Conservation (phyloP, 1,140 invertebrate species). For the Leptinotarsa undecemlineata region DNA sequence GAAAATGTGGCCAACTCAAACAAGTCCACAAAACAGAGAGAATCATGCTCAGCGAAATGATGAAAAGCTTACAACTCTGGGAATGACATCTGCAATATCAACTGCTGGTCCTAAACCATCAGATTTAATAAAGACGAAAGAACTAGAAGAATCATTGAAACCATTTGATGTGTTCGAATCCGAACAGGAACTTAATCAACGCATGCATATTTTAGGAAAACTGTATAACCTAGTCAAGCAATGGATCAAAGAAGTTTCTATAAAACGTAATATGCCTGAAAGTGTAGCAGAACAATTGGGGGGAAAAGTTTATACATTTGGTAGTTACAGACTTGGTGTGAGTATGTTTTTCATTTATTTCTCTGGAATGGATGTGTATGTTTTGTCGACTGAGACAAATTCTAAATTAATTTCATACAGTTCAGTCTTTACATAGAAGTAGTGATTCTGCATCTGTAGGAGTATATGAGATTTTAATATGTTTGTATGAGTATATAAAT, state of each 20-base stretch:
- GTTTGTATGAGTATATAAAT: too few species aligned
- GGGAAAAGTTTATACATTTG: slow-evolving; percentile 99
- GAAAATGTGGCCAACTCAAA: slow-evolving; percentile 44
- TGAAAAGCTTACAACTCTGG: slow-evolving; percentile 60
- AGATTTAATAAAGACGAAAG: slow-evolving; percentile 81
- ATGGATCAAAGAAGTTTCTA: slow-evolving; percentile 89
- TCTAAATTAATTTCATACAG: too few species aligned
- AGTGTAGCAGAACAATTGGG: slow-evolving; percentile 85
- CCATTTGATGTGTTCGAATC: slow-evolving; percentile 92
- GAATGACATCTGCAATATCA: slow-evolving; percentile 94
- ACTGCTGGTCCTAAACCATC: slow-evolving; percentile 82
- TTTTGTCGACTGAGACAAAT: too few species aligned
- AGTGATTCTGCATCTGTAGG: too few species aligned
- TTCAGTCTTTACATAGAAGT: too few species aligned
- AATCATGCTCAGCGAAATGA: slow-evolving; percentile 39
- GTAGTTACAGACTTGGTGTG: slow-evolving; percentile 85
- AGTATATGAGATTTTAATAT: too few species aligned
- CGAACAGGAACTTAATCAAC: slow-evolving; percentile 87
- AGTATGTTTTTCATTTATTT: slow-evolving; percentile 40
- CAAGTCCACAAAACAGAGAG: slow-evolving; percentile 41
- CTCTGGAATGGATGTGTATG: too few species aligned
- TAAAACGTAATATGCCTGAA: slow-evolving; percentile 86
- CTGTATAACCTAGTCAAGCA: slow-evolving; percentile 87
- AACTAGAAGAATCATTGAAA: slow-evolving; percentile 80
- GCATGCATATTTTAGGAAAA: slow-evolving; percentile 81